Base-by-base conservation (phyloP, 35 echinoderm and acorn worm genomes). In the Eucidaris tribuloides region DNA sequence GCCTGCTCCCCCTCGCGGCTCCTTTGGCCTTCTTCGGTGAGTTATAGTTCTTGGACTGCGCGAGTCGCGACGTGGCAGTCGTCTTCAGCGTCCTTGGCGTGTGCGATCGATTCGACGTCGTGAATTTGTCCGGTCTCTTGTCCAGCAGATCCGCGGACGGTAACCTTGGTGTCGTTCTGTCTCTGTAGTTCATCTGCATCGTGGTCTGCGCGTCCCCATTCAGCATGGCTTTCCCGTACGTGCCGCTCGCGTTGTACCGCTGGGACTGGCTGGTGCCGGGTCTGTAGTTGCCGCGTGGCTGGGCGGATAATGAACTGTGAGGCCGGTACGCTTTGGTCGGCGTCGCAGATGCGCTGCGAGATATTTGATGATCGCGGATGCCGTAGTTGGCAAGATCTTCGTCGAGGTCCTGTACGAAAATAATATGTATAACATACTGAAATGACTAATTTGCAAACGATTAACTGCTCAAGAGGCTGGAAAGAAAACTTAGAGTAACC, bases 31-130 rank as follows among this genome's bases (percentile, higher is more conserved):
- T 93, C 74, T 87, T 98, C 0, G 95, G 95, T 82, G 85, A 78
- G 80, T 98, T 98, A 79, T 98, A 93, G 48, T 83, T 89, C 37
- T 90, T 98, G 29, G 90, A 98, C 65, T 93, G 90, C 42, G 95
- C 82, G 2, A 98, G 54, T 72, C 78, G 82, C 2, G 95, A 98
- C 24, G 89, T 74, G 18, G 90, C 95, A 22, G 14, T 68, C n/a
- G 86, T 89, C 46, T 79, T 93, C 40, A 93, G 42, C 5, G 86
- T 93, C 62, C 95, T 86, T 32, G 95, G 95, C 1, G 90, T 98
- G 79, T 89, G 68, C 18, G 78, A 76, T 42, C 74, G 85, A 3
- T 54, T 77, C 1, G 85, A 42, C 30, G 66, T 60, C 25, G 86
- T 83, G 45, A 98, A 93, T 17, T 78, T 89, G 59, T 80, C 45